A percentile compares a stretch with the other conserved stretches of the same genome.
These are phyloP conservation scores for Haliclystus octoradiatus DNA, from an alignment of 30 jellyfish, hydroid and myxozoan species.

Conservation along the genomic window DNA sequence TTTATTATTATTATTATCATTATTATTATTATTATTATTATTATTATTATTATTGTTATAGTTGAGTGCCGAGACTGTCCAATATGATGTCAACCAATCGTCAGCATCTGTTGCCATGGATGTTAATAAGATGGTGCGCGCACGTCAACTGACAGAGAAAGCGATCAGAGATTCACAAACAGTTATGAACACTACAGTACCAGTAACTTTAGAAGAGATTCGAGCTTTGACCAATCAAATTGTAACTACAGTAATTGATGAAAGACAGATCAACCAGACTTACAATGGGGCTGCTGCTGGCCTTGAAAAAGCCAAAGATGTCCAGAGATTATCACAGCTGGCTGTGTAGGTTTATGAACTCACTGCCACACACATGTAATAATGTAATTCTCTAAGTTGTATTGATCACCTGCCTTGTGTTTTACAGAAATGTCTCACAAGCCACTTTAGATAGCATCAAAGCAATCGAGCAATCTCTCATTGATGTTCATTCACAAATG, in stretches of 20 bases:
- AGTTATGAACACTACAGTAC: slow-evolving; percentile 36
- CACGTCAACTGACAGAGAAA: slow-evolving; percentile 43
- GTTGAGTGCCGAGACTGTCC: slow-evolving; percentile 81
- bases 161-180: slow-evolving; percentile 24
- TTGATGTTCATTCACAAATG: slow-evolving; percentile 36
- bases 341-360: slow-evolving; percentile 81
- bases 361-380: too few species aligned
- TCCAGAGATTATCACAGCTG: slow-evolving; percentile 61
- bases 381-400: too few species aligned
- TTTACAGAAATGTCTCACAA: slow-evolving; percentile 57
- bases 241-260: slow-evolving; percentile 49
- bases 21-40: too few species aligned
- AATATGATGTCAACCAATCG: slow-evolving; percentile 57
- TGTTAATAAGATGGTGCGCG: slow-evolving; percentile 28
- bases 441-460: slow-evolving; percentile 42
- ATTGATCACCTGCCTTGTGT: too few species aligned
- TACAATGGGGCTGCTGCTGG: slow-evolving; percentile 79
- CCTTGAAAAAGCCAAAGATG: slow-evolving; percentile 67
- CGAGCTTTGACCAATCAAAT: slow-evolving; percentile 64
- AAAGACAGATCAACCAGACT: slow-evolving; percentile 63
- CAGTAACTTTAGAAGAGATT: slow-evolving; percentile 43
- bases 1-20: too few species aligned
- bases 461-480: slow-evolving; percentile 32
- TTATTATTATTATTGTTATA: background rate
- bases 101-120: slow-evolving; percentile 33